phyloP scores from a whole-genome alignment of 2,888 invertebrate species.

The Drosophila anomalipes region DNA sequence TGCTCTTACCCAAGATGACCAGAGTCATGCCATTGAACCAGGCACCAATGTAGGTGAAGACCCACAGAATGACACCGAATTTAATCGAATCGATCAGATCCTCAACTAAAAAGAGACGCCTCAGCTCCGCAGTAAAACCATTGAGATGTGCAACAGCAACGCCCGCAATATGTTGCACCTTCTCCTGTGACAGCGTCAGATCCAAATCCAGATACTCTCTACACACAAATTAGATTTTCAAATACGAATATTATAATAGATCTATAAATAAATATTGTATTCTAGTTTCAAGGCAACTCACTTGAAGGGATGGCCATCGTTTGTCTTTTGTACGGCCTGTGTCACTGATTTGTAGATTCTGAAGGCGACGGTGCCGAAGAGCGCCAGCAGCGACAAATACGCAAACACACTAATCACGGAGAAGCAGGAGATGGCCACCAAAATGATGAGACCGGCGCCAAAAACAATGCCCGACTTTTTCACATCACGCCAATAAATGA shows the following conservation, averaged over 20 bases:
- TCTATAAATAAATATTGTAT: background rate
- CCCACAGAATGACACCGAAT: constrained; percentile 98
- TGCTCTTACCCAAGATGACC: constrained; percentile 93
- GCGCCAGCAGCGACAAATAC: constrained; percentile 94
- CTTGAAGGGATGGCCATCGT: constrained; percentile 99
- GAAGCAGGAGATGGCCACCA: constrained; percentile 97
- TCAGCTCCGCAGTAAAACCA: constrained; percentile 92
- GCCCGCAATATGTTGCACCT: constrained; percentile 95
- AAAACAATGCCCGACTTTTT: constrained; percentile 97
- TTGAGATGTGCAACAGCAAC: constrained; percentile 95
- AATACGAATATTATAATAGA: background rate
- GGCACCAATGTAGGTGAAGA: constrained; percentile 98
- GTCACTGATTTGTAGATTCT: constrained; percentile 98
- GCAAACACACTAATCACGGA: constrained; percentile 98
- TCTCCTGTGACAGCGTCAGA: constrained; percentile 94
- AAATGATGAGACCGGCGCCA: constrained; percentile 94
- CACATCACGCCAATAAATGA: constrained; percentile 99
- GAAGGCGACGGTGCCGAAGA: constrained; percentile 95
- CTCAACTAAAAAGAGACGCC: constrained; percentile 97
- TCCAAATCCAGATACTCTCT: constrained; percentile 95
- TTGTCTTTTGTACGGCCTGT: constrained; percentile 97
- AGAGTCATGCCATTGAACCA: constrained; percentile 99
- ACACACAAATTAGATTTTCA: background rate
- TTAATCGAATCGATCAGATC: constrained; percentile 98
- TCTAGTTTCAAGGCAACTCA: constrained; percentile 86